phyloP scores from a whole-genome alignment of 2,113 vertebrate species.

The Reinhardtius hippoglossoides region DNA sequence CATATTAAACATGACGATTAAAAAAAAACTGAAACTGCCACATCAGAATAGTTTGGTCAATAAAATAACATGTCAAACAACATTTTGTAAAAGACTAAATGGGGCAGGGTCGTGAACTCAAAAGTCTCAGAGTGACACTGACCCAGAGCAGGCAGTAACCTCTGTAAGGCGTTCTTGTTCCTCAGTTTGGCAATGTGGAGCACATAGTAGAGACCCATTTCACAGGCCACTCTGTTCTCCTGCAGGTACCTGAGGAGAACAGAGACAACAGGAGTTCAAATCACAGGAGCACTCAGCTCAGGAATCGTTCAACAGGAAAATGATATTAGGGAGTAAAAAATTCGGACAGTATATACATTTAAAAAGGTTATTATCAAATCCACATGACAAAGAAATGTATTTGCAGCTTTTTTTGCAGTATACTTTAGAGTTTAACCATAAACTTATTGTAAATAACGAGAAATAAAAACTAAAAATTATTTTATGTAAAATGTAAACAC shows the following conservation, averaged over 20 bases:
- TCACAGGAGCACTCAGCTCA: not conserved
- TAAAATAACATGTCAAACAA: not conserved
- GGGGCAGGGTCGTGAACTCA: not conserved
- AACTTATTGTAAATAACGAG: too few relatives aligned
- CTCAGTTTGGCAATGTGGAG: constrained; percentile 94
- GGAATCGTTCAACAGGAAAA: not conserved
- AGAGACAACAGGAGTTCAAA: not conserved
- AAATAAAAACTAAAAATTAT: too few relatives aligned
- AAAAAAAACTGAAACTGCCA: not conserved
- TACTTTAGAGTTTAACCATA: too few relatives aligned
- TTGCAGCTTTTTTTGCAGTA: too few relatives aligned
- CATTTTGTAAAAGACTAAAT: not conserved
- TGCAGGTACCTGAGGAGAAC: constrained; percentile 86
- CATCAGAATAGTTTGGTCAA: not conserved
- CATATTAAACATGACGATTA: not conserved
- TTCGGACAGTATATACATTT: too few relatives aligned
- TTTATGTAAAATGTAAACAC: too few relatives aligned
- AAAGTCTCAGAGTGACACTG: constrained; percentile 46
- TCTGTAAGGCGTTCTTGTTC: constrained; percentile 94
- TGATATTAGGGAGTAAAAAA: too few relatives aligned
- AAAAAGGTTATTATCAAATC: too few relatives aligned
- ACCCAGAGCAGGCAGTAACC: constrained; percentile 92
- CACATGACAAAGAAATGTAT: too few relatives aligned
- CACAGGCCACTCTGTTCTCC: constrained; percentile 95
- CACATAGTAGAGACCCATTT: constrained; percentile 95